phyloP scores from a whole-genome alignment of 2,888 invertebrate genomes.

The Stenodera caucasica region DNA sequence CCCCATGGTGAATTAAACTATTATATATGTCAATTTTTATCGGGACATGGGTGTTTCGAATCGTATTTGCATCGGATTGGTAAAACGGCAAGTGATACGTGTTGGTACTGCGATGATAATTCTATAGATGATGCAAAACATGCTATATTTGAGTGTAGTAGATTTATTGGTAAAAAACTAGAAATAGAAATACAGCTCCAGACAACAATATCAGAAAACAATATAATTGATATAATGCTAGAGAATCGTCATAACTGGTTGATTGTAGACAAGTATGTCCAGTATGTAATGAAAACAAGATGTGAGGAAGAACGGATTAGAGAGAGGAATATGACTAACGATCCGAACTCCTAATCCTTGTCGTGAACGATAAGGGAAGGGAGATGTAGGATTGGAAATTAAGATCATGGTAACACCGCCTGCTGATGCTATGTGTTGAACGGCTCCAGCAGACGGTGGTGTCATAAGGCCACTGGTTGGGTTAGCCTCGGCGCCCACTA shows the following conservation, averaged over 20 bases:
- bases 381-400: neutral
- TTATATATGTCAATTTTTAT: slow-evolving; percentile 26
- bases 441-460: neutral
- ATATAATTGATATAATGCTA: neutral
- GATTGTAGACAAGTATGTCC: neutral
- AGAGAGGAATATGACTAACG: neutral
- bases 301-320: neutral
- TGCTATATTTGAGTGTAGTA: slow-evolving; percentile 11
- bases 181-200: neutral
- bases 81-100: slow-evolving; percentile 9
- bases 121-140: slow-evolving; percentile 13
- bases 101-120: slow-evolving; percentile 13
- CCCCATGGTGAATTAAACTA: slow-evolving; percentile 17
- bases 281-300: neutral
- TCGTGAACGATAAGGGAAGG: neutral
- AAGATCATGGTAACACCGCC: neutral
- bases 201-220: neutral
- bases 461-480: neutral
- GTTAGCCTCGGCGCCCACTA: neutral
- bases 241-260: neutral
- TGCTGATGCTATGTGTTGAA: neutral
- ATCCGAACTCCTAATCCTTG: neutral
- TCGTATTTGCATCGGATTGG: slow-evolving; percentile 27
- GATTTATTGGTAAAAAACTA: neutral
- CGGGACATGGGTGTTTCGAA: slow-evolving; percentile 29